Evolutionary conservation across 2,888 invertebrate genomes (phyloP), one percentile per base, ranked within the genome.

Genomic region (Acleris holmiana): DNA sequence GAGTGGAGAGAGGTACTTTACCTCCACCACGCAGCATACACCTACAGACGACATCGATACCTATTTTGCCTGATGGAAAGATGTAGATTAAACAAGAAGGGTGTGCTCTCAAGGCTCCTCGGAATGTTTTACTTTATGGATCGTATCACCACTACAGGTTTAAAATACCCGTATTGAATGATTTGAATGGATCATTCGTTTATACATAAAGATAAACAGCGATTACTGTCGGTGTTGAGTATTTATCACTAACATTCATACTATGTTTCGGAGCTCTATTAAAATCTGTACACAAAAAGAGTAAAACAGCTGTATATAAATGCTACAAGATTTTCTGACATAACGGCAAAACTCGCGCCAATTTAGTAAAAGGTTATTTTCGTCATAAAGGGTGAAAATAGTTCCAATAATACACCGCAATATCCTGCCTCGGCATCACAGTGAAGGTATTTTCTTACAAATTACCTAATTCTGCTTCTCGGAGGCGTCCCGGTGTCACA

Each of bases 1-100:
- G 79, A 75, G 75, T 76, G 69, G 71, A 74, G 71, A 68, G 68
- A 74, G 61, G 6, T 47, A 35, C 41, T 13, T n/a, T 23, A 23
- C 29, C 44, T 46, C 46, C 19, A 50, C 50, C 41, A 17, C 17
- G 41, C 44, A n/a, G 35, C 13, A 35, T 4, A 35, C 35, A 13
- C 35, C 35, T 35, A 35, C 35, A 50, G 49, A 41, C 53, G 40
- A 40, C 63, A 58, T 40, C 49, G 53, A 64, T 48, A 64, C 53
- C 51, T 53, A 35, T 46, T 51, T 1, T 51, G 15, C 53, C 50
- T 51, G 19, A 29, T 41, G 23, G 18, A 23, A 15, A 57, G 18
- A 47, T 54, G 47, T 54, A 61, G 53, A 61, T 47, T 44, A 17
- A 17, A 47, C 47, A 19, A 19, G 18, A 19, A 8, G 10, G 47